phyloP scores from a whole-genome alignment of 2,113 vertebrate species.

The Erpornis zantholeuca region DNA sequence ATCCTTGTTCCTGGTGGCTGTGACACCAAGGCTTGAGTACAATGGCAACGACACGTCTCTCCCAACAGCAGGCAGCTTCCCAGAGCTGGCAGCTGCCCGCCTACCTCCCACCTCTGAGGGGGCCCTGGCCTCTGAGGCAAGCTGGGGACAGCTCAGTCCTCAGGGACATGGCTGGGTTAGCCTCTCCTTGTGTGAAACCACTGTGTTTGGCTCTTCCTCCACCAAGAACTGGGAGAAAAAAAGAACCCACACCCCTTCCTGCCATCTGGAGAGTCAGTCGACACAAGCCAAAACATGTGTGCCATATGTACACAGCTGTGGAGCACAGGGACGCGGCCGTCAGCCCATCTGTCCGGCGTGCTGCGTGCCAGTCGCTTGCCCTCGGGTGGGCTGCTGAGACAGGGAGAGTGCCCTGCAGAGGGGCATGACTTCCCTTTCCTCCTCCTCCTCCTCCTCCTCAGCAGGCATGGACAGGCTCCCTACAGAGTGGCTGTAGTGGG shows the following conservation, averaged over 20 bases:
- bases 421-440: not conserved
- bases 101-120: not conserved
- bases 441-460: not conserved
- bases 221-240: not conserved
- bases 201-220: not conserved
- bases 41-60: fast-evolving
- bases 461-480: fast-evolving
- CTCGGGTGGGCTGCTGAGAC: not conserved
- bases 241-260: conserved; percentile 10
- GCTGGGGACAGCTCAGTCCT: not conserved
- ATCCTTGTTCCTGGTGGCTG: not conserved
- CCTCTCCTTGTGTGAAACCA: not conserved
- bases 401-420: not conserved
- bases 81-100: not conserved
- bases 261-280: conserved; percentile 35
- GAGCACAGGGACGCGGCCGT: not conserved
- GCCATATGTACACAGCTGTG: conserved; percentile 52
- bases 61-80: not conserved
- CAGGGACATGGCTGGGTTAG: not conserved
- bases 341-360: not conserved
- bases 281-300: conserved; percentile 21
- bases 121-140: not conserved
- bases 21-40: not conserved
- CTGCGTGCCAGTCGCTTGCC: not conserved
- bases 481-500: fast-evolving